Base-by-base conservation (phyloP, 2,797 vertebrate genomes). In the Poeciliopsis infans region DNA sequence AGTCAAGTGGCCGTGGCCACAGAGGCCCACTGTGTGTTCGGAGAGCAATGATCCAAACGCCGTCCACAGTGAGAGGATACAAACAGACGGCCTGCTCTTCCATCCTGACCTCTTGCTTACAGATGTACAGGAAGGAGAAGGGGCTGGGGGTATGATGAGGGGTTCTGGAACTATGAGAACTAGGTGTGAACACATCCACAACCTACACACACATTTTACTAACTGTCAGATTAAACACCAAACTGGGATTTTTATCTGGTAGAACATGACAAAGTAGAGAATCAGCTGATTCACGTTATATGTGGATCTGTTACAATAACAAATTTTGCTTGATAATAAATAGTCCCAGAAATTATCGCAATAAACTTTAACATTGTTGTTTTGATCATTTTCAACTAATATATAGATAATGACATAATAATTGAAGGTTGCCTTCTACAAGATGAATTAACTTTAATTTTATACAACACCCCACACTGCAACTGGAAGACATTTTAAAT, bases 71-170 rank as follows among this genome's bases (percentile, higher is more conserved):
- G 78, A 88, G 84, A 83, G 86, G 84, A 91, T 81, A 83, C 81
- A 83, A 87, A 91, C 88, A 92, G 88, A 91, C 76, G 46, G 43
- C 74, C 83, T 76, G 78, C 88, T 89, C 83, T 89, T 89, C 86
- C 81, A 84, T n/a, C 75, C 71, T 64, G 72, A 64, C 25, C 46
- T 81, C 64, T 79, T 74, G 76, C 85, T 90, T 85, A 85, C 86
- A 92, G 78, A 86, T 73, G 74, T 86, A 84, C 71, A 83, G 76
- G 77, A 79, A 86, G 80, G 72, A 43, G 72, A 78, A 31, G 15
- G 59, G 2, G 12, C 5, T 0, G 51, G 51, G 8, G 25, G 51
- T 10, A 2, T 0, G 5, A 49, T 16, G 47, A 5, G 16, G 86
- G 88, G 87, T 86, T 90, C 86, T 87, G 83, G 82, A 86, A 57